Evolutionary conservation across 2,888 invertebrate genomes (phyloP).

Genomic region (Tenthredo distinguenda): DNA sequence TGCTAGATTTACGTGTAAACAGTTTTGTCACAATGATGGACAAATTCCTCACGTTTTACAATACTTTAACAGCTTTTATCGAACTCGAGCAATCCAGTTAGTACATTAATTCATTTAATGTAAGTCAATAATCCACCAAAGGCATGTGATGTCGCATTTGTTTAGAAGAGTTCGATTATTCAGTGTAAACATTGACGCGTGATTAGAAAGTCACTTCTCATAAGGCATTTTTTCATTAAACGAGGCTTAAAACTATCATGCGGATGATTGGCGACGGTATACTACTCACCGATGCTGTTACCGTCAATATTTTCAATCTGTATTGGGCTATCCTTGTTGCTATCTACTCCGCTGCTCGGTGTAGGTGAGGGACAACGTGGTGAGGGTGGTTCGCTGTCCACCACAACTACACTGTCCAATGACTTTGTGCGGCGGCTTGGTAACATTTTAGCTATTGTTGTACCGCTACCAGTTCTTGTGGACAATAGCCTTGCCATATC

Average conservation of each 20-base stretch:
- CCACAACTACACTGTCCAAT: conserved; percentile 74
- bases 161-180: background rate
- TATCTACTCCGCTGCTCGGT: conserved; percentile 93
- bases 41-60: background rate
- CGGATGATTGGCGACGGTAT: conserved; percentile 52
- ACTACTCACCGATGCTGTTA: conserved; percentile 79
- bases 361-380: conserved; percentile 93
- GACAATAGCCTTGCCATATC: conserved; percentile 75
- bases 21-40: background rate
- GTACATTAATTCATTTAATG: background rate
- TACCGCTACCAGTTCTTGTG: conserved; percentile 58
- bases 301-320: conserved; percentile 89
- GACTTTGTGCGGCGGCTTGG: conserved; percentile 74
- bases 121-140: background rate
- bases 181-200: background rate
- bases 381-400: conserved; percentile 79
- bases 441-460: conserved; percentile 64
- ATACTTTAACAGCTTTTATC: background rate
- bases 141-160: background rate
- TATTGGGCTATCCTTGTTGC: conserved; percentile 91
- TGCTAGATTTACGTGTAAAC: conserved; percentile 39
- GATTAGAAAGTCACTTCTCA: background rate
- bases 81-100: background rate
- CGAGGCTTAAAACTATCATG: conserved; percentile 36
- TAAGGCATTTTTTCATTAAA: background rate